A percentile compares a stretch with the other conserved stretches of the same genome.
phyloP scores from a whole-genome alignment of 2,888 invertebrate genomes.

The Microplitis manilae region DNA sequence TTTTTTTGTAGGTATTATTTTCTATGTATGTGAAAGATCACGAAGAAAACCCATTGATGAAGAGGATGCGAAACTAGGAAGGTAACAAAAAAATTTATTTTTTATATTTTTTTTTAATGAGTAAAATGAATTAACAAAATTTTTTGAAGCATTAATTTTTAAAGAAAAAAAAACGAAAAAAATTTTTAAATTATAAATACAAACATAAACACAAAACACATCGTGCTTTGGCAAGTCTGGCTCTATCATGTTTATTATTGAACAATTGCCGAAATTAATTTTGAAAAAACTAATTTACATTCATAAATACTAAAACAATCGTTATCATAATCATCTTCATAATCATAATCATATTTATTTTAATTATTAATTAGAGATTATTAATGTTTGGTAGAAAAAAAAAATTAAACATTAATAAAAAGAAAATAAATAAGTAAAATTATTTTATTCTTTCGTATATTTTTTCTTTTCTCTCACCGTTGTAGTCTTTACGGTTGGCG shows the following conservation, averaged over 20 bases:
- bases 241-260: constrained; percentile 67
- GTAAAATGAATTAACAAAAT: not conserved
- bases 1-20: constrained; percentile 68
- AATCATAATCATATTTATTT: constrained; percentile 29
- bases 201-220: constrained; percentile 52
- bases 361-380: not conserved
- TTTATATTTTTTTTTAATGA: constrained; percentile 20
- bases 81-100: constrained; percentile 74
- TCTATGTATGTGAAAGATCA: constrained; percentile 72
- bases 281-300: not conserved
- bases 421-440: not conserved
- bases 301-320: constrained; percentile 1
- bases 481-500: constrained; percentile 95
- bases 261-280: constrained; percentile 52
- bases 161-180: constrained; percentile 21
- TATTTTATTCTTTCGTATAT: constrained; percentile 16
- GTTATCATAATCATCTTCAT: constrained; percentile 13
- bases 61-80: constrained; percentile 88
- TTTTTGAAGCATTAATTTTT: not conserved
- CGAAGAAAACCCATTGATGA: constrained; percentile 82
- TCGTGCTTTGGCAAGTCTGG: constrained; percentile 71
- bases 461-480: constrained; percentile 62
- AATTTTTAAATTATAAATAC: constrained; percentile 10
- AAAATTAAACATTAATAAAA: not conserved
- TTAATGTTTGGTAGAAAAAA: not conserved